Percentiles rank a stretch among this genome's conserved stretches.
These are phyloP conservation scores for Eulemur albifrons DNA, from an alignment of 2,797 vertebrate species.

Conservation along the genomic window DNA sequence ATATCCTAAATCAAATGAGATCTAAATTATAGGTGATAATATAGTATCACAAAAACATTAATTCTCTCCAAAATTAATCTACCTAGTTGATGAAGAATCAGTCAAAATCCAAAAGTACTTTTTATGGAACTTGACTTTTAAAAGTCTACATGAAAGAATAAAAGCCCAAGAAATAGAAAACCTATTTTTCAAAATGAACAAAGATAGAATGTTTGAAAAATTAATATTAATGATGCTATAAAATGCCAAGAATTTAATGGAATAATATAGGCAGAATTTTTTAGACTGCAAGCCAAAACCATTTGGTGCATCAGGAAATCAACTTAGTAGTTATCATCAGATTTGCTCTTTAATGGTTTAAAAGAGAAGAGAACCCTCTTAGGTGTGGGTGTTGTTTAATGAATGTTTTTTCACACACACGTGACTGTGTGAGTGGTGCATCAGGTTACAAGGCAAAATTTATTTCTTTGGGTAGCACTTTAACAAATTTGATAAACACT, in stretches of 20 bases:
- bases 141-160: not conserved
- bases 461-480: not conserved
- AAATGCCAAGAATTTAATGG: not conserved
- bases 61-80: not conserved
- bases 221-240: not conserved
- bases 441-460: not conserved
- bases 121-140: not conserved
- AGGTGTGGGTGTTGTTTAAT: not conserved
- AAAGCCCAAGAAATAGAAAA: not conserved
- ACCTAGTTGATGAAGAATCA: not conserved
- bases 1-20: not conserved
- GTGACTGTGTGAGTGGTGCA: too few species aligned
- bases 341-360: not conserved
- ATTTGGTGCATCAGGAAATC: not conserved
- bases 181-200: not conserved
- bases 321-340: not conserved
- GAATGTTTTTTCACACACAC: not conserved
- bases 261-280: conserved; percentile 24
- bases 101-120: not conserved
- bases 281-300: not conserved
- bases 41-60: not conserved
- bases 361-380: not conserved
- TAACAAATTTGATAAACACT: not conserved
- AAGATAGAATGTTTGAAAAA: not conserved
- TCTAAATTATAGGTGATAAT: not conserved